Base-by-base conservation (phyloP, 2,797 vertebrate genomes). In the Acrossocheilus wenchowensis region DNA sequence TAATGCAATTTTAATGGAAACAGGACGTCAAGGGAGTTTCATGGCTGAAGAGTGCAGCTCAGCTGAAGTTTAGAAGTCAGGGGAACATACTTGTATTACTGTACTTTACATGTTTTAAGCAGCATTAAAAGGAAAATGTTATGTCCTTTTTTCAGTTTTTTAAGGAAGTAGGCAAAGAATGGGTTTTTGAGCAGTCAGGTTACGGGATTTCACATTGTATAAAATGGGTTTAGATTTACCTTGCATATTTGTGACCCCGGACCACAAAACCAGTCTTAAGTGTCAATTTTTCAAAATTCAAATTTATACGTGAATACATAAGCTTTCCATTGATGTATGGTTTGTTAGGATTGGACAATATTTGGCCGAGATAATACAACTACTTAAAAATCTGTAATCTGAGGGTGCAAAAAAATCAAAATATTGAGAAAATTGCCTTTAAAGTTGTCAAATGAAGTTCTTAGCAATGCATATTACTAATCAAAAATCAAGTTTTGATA, bases 1-100 rank as follows among this genome's bases (percentile, higher is more conserved):
- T 90, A 92, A 93, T 93, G 93, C 88, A 92, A 95, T 94, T 94
- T 95, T 95, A 95, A 96, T 95, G 92, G 93, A 93, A 95, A 94
- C 95, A 94, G 92, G 91, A 91, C 93, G 93, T 93, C 90, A 62
- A 73, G 86, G 36, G 41, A 57, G 86, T 89, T 90, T 84, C 92
- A 93, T 64, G 87, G 92, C 94, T 89, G 91, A 89, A 91, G 90
- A 92, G 91, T 85, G 87, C 86, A 91, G 83, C 87, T 57, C 75
- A 43, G 77, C 52, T 26, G 21, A 72, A 50, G 68, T 78, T 69
- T 60, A 79, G n/a, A 48, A 41, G 64, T 43, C 60, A 68, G 17
- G 21, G 60, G 2, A 79, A 45, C 52, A 52, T 80, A 23, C 74
- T 77, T 84, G 34, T 68, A 23, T 68, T 71, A 62, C 84, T 26